Conservation (phyloP, 2,888 invertebrate genomes). For the Dendrolimus houi region DNA sequence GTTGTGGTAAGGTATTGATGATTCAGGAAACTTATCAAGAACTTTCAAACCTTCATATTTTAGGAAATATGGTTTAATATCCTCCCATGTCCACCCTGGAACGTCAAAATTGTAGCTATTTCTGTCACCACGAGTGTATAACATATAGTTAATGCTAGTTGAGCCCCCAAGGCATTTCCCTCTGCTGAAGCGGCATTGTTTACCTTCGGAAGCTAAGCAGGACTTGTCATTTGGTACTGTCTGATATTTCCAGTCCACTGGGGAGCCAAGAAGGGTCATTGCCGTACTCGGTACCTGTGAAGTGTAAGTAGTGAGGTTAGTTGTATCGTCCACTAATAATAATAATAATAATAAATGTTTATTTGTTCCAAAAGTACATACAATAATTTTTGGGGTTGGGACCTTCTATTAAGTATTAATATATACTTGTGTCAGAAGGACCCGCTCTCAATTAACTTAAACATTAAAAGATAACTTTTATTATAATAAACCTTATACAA, state of each 20-base stretch:
- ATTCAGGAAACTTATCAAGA: slow-evolving; percentile 24
- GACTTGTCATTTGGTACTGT: slow-evolving; percentile 43
- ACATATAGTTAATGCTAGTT: slow-evolving; percentile 51
- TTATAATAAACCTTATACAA: no score
- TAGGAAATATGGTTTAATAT: slow-evolving; percentile 44
- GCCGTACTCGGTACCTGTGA: slow-evolving; percentile 35
- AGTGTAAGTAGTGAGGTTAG: neutral
- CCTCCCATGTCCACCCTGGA: slow-evolving; percentile 44
- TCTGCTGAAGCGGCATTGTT: slow-evolving; percentile 37
- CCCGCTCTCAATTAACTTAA: no score
- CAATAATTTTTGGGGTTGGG: no score
- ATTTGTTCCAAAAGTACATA: no score
- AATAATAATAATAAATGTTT: no score
- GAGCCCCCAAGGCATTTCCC: slow-evolving; percentile 55
- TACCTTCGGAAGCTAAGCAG: slow-evolving; percentile 30
- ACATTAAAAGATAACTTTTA: no score
- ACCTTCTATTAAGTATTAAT: no score
- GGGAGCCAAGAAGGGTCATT: slow-evolving; percentile 25
- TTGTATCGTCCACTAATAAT: no score
- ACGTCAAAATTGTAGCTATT: slow-evolving; percentile 34
- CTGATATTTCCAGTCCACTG: slow-evolving; percentile 40
- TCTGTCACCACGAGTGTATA: slow-evolving; percentile 45
- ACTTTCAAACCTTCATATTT: slow-evolving; percentile 41
- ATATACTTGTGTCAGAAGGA: no score
- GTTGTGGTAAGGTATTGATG: slow-evolving; percentile 44